Conservation (phyloP, 2,113 vertebrate genomes). For the Oncorhynchus nerka region DNA sequence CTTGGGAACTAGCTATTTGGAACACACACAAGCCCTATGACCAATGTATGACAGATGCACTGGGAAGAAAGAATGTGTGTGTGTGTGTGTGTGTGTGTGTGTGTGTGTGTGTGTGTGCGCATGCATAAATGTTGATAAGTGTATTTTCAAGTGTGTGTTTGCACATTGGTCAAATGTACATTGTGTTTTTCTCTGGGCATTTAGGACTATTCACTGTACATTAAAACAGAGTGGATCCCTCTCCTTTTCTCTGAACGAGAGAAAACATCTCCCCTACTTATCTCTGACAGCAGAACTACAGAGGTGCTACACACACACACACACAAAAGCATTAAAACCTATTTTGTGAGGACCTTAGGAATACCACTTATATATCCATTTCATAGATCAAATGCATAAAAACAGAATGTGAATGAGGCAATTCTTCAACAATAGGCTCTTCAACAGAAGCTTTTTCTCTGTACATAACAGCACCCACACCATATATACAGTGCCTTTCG, state of each 20-base stretch:
- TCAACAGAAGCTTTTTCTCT: conserved; percentile 22
- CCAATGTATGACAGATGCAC: conserved; percentile 10
- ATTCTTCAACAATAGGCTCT: conserved; percentile 16
- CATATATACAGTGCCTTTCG: too few species aligned
- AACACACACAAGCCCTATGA: conserved; percentile 9
- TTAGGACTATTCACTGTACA: background rate
- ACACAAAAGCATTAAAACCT: conserved; percentile 48
- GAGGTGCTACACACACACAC: conserved; percentile 31
- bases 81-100: background rate
- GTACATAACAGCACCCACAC: background rate
- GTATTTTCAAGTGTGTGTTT: background rate
- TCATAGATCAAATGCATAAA: conserved; percentile 34
- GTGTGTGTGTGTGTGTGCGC: background rate
- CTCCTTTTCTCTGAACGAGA: conserved; percentile 52
- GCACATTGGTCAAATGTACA: conserved; percentile 8
- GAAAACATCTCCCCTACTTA: conserved; percentile 58
- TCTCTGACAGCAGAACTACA: conserved; percentile 52
- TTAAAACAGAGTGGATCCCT: conserved; percentile 36
- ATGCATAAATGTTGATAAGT: background rate
- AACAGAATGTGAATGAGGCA: conserved; percentile 42
- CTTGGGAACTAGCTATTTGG: conserved; percentile 34
- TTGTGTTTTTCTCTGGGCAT: too few species aligned
- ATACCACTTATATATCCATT: conserved; percentile 39
- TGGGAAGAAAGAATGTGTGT: background rate
- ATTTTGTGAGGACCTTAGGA: conserved; percentile 59